Percentiles rank a stretch among this genome's conserved stretches.
Evolutionary conservation across 2,888 invertebrate genomes (phyloP).

Genomic region (Tinea semifulvella): DNA sequence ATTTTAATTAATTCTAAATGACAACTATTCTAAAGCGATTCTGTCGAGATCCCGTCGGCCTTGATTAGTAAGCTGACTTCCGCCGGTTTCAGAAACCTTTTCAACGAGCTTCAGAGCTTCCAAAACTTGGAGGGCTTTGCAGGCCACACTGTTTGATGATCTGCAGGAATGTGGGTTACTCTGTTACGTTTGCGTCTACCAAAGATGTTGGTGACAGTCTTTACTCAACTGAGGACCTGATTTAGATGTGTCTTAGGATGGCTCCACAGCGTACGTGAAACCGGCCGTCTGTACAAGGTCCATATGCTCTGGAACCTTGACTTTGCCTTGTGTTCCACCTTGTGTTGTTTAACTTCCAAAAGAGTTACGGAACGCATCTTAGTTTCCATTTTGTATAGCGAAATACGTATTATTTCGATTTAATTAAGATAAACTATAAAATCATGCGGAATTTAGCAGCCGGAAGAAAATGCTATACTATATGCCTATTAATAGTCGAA

Average conservation of each 20-base stretch:
- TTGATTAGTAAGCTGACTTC: constrained; percentile 86
- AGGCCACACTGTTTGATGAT: constrained; percentile 88
- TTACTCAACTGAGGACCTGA: constrained; percentile 94
- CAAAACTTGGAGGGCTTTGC: constrained; percentile 92
- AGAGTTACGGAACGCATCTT: constrained; percentile 95
- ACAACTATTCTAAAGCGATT: no score
- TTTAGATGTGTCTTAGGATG: constrained; percentile 94
- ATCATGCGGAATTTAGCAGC: constrained; percentile 59
- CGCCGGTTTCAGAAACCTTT: constrained; percentile 90
- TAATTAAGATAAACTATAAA: constrained; percentile 42
- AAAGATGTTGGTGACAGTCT: constrained; percentile 95
- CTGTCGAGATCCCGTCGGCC: constrained; percentile 97
- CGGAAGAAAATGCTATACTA: no score
- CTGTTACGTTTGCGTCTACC: constrained; percentile 97
- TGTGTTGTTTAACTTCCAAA: constrained; percentile 98
- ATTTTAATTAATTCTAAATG: no score
- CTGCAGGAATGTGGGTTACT: constrained; percentile 91
- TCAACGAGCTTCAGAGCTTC: constrained; percentile 94
- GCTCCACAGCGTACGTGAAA: constrained; percentile 92
- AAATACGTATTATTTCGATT: no score
- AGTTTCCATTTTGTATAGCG: no score
- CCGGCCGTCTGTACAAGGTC: constrained; percentile 96
- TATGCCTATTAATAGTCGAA: no score
- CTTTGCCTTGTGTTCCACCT: constrained; percentile 95
- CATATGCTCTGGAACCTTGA: constrained; percentile 97